phyloP scores from a whole-genome alignment of 2,888 invertebrate species.

The Plebejus melissa region DNA sequence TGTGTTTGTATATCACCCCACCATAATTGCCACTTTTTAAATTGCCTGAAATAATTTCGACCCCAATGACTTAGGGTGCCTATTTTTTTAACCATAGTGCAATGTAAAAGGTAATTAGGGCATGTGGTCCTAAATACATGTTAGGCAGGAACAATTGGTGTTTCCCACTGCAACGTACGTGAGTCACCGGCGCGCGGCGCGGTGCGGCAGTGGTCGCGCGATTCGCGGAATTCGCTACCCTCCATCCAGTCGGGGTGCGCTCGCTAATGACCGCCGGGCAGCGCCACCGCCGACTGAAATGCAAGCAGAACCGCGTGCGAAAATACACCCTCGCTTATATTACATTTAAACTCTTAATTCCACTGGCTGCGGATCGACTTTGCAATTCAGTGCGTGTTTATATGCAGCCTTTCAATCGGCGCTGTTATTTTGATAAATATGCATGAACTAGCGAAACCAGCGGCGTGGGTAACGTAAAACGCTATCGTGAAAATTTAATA shows the following conservation, averaged over 20 bases:
- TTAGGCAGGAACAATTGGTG: constrained; percentile 51
- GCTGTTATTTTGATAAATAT: constrained; percentile 78
- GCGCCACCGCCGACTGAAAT: constrained; percentile 52
- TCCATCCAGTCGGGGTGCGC: constrained; percentile 54
- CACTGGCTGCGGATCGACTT: constrained; percentile 50
- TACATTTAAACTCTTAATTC: constrained; percentile 63
- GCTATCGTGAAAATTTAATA: constrained; percentile 77
- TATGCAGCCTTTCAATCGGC: constrained; percentile 78
- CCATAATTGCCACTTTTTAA: not conserved
- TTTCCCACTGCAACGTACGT: constrained; percentile 57
- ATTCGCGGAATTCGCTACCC: constrained; percentile 71
- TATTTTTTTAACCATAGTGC: not conserved
- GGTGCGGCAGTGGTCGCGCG: constrained; percentile 41
- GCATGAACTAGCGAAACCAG: constrained; percentile 73
- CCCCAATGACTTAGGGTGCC: not conserved
- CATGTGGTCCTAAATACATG: constrained; percentile 25
- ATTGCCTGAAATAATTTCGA: not conserved
- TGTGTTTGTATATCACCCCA: not conserved
- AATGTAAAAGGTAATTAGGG: not conserved
- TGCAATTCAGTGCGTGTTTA: constrained; percentile 72
- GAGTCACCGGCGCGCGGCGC: constrained; percentile 54
- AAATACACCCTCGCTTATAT: constrained; percentile 67
- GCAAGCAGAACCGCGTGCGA: constrained; percentile 55
- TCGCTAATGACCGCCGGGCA: constrained; percentile 71
- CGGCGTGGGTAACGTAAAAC: constrained; percentile 70